phyloP scores from a whole-genome alignment of 2,113 vertebrate genomes.

The Coryphaenoides rupestris region DNA sequence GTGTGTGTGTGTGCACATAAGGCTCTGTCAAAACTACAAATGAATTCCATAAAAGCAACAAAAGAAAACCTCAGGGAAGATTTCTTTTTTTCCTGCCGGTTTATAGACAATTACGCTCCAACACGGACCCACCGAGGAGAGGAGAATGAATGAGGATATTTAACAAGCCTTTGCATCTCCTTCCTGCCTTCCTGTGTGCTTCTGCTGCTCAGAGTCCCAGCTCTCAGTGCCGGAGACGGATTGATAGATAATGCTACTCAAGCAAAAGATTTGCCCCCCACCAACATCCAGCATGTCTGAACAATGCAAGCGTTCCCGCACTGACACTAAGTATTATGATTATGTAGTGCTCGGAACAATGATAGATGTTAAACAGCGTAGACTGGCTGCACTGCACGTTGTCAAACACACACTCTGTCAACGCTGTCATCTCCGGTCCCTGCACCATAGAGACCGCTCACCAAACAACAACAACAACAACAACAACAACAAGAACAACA shows the following conservation, averaged over 20 bases:
- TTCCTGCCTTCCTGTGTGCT: conserved; percentile 58
- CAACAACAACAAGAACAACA: no score
- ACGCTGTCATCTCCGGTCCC: no score
- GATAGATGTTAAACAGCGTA: conserved; percentile 68
- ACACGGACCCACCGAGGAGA: conserved; percentile 58
- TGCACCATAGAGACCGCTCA: no score
- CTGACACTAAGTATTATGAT: conserved; percentile 70
- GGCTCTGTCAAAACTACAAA: no score
- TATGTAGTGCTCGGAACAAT: conserved; percentile 64
- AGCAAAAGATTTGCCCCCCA: conserved; percentile 70
- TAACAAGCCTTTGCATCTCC: conserved; percentile 66
- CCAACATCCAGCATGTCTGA: conserved; percentile 65
- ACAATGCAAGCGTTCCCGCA: conserved; percentile 60
- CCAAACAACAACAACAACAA: neutral
- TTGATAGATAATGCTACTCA: conserved; percentile 68
- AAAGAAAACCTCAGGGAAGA: no score
- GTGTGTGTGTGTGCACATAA: conserved; percentile 1
- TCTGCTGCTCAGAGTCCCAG: conserved; percentile 55
- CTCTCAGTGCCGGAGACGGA: conserved; percentile 64
- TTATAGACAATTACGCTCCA: conserved; percentile 64
- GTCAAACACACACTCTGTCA: neutral
- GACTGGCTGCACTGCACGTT: conserved; percentile 54
- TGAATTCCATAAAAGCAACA: no score
- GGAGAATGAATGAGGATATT: conserved; percentile 71
- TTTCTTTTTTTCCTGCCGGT: conserved; percentile 50